Conservation (phyloP, 2,113 vertebrate species). For the Conger conger region DNA sequence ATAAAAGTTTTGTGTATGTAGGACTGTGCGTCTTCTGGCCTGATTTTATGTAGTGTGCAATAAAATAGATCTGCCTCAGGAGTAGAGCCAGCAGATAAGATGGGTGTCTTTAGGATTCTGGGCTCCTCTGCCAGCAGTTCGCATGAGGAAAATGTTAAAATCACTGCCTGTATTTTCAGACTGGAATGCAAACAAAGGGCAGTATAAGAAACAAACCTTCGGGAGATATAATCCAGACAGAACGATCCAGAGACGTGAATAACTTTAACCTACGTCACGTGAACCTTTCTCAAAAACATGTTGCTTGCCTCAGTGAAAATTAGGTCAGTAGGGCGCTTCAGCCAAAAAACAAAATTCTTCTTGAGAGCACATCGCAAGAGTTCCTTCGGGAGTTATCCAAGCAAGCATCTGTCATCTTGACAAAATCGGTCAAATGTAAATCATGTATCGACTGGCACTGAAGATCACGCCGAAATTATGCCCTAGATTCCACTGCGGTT, state of each 20-base stretch:
- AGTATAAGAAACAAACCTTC: not conserved
- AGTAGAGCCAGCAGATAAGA: not conserved
- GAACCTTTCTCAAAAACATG: not conserved
- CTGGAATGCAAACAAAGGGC: not conserved
- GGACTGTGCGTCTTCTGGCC: not conserved
- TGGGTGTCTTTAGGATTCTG: not conserved
- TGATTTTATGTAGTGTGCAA: not conserved
- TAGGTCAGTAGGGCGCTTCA: slow-evolving; percentile 7
- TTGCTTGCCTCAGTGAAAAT: not conserved
- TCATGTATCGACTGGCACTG: not conserved
- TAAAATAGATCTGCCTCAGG: not conserved
- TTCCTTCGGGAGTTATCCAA: not conserved
- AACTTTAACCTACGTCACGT: not conserved
- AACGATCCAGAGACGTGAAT: not conserved
- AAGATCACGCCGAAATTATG: not conserved
- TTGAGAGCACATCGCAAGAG: not conserved
- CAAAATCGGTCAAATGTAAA: not conserved
- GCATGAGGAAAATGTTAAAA: slow-evolving; percentile 8
- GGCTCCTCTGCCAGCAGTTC: not conserved
- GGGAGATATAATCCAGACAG: not conserved
- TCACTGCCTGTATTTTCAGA: not conserved
- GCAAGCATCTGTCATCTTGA: not conserved
- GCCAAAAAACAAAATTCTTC: not conserved
- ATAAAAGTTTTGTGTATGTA: not conserved
- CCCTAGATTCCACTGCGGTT: not conserved